phyloP scores from a whole-genome alignment of 2,113 vertebrate species.

The Neolamprologus brichardi region DNA sequence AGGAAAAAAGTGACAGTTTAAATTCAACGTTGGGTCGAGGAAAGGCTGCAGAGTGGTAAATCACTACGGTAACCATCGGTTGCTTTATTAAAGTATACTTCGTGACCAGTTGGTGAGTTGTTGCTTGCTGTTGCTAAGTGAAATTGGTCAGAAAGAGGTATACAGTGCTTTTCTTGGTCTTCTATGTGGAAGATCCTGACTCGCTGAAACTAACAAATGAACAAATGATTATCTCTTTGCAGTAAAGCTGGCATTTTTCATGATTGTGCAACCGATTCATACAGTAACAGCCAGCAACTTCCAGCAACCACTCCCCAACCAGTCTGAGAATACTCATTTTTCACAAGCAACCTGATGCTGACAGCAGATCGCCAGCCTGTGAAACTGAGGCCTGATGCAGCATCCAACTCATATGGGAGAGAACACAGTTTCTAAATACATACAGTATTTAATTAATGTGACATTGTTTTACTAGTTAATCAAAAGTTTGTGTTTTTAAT shows the following conservation, averaged over 20 bases:
- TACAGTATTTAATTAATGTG: background rate
- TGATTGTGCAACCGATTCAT: too few species aligned
- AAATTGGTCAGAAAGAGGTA: background rate
- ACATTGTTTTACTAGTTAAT: background rate
- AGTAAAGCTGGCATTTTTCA: background rate
- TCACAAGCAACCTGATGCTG: background rate
- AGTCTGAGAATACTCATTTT: background rate
- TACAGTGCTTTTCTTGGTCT: background rate
- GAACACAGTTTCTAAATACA: background rate
- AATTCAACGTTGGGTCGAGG: background rate
- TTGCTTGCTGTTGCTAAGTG: background rate
- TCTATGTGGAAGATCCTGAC: background rate
- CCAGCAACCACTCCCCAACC: background rate
- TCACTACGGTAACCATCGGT: fast-evolving
- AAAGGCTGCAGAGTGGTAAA: background rate
- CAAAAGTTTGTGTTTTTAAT: background rate
- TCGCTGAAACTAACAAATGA: fast-evolving
- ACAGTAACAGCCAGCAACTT: background rate
- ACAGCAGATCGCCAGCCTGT: background rate
- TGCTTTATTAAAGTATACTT: too few species aligned
- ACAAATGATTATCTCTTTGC: background rate
- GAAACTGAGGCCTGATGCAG: background rate
- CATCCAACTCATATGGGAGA: background rate
- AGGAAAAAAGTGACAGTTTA: background rate
- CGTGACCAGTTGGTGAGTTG: background rate